Evolutionary conservation across 2,113 vertebrate species (phyloP).

Genomic region (Pavo muticus): DNA sequence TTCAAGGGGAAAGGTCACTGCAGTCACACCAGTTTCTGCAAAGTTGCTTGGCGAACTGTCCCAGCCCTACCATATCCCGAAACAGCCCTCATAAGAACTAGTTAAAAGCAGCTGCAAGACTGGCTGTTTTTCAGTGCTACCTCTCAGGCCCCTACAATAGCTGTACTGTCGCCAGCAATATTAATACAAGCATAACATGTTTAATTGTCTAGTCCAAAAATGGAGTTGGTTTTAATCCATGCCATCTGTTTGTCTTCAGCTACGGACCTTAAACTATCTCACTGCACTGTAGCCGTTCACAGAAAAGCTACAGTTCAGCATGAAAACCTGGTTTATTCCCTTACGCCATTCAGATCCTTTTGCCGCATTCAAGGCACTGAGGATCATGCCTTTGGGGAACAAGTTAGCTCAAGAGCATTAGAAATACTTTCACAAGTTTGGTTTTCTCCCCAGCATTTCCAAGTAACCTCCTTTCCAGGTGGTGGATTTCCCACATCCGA

Average conservation of each 20-base stretch:
- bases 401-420: background rate
- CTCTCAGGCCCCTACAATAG: background rate
- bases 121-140: background rate
- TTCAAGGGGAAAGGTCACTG: background rate
- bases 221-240: background rate
- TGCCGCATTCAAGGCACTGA: background rate
- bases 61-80: background rate
- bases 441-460: background rate
- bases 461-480: background rate
- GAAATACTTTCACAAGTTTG: background rate
- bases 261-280: background rate
- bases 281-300: background rate
- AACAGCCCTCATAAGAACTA: background rate
- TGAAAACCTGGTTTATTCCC: background rate
- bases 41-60: background rate
- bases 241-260: constrained; percentile 34
- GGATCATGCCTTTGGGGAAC: background rate
- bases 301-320: background rate
- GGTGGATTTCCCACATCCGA: background rate
- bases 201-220: constrained; percentile 45
- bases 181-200: background rate
- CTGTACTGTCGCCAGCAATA: background rate
- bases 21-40: background rate
- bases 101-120: background rate
- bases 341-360: background rate